phyloP scores from a whole-genome alignment of 2,113 vertebrate species.

The Morone chrysops region DNA sequence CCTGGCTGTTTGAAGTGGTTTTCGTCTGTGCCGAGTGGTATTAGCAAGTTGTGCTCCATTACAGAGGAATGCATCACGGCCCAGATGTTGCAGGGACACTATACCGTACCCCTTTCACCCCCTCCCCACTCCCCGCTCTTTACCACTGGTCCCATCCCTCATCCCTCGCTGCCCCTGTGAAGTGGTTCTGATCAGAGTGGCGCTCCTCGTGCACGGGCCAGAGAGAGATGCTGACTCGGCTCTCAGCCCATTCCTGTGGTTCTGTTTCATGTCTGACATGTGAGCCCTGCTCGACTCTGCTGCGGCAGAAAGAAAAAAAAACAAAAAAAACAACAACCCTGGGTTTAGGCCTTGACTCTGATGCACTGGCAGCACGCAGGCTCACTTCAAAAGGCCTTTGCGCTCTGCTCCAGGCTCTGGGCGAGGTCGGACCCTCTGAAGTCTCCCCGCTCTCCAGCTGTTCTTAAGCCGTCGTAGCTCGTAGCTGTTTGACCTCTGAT shows the following conservation, averaged over 20 bases:
- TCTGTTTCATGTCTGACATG: conserved; percentile 81
- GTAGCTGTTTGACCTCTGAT: conserved; percentile 76
- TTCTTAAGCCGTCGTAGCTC: conserved; percentile 68
- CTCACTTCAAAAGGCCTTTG: conserved; percentile 69
- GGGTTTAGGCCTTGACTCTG: conserved; percentile 46
- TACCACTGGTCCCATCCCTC: conserved; percentile 62
- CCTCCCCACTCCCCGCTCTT: neutral
- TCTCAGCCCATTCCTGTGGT: conserved; percentile 84
- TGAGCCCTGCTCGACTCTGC: conserved; percentile 55
- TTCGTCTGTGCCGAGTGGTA: conserved; percentile 57
- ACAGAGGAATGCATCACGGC: conserved; percentile 76
- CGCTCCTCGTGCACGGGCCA: conserved; percentile 68
- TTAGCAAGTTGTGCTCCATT: conserved; percentile 78
- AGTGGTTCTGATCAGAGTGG: conserved; percentile 82
- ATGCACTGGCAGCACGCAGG: conserved; percentile 37
- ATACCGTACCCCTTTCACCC: conserved; percentile 33
- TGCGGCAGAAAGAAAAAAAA: conserved; percentile 34
- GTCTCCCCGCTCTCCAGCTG: conserved; percentile 71
- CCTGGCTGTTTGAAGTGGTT: conserved; percentile 76
- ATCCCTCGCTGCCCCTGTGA: conserved; percentile 73
- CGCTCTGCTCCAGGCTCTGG: conserved; percentile 19
- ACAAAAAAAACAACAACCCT: conserved; percentile 6
- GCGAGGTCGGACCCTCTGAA: conserved; percentile 63
- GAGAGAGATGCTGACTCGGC: conserved; percentile 80
- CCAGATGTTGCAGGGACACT: conserved; percentile 84